Percentiles rank a stretch among this genome's conserved stretches.
phyloP scores from a whole-genome alignment of 2,888 invertebrate genomes.

The Ernsta delagoae region DNA sequence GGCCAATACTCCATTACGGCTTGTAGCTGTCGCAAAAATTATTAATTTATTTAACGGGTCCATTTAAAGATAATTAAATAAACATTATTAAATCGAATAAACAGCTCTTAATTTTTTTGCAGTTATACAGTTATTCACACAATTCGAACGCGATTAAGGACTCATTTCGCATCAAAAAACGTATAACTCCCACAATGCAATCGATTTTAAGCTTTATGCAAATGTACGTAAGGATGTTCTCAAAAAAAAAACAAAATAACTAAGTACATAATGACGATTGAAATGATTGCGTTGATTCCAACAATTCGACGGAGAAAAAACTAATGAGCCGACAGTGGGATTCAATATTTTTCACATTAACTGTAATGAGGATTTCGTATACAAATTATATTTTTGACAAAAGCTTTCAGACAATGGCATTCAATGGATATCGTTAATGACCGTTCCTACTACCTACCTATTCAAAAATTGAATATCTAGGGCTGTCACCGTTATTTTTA shows the following conservation, averaged over 20 bases:
- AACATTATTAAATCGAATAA: neutral
- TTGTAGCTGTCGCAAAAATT: too few relatives aligned
- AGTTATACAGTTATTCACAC: neutral
- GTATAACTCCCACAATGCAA: neutral
- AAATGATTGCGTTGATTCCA: constrained; percentile 15
- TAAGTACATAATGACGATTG: constrained; percentile 6
- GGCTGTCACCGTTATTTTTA: neutral
- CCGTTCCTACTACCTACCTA: neutral
- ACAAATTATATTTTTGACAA: constrained; percentile 14
- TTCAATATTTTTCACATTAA: constrained; percentile 24
- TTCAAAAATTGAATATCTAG: neutral
- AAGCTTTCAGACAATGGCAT: constrained; percentile 9
- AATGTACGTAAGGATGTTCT: neutral
- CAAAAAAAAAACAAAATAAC: neutral
- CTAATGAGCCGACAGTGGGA: neutral
- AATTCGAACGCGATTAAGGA: neutral
- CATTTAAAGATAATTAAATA: neutral
- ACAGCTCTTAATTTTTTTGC: neutral
- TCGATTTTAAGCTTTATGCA: neutral
- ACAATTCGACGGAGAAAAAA: constrained; percentile 5
- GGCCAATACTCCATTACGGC: too few relatives aligned
- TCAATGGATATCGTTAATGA: constrained; percentile 1
- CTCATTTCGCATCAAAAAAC: neutral
- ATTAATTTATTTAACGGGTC: too few relatives aligned
- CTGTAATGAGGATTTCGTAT: constrained; percentile 21